A percentile compares a stretch with the other conserved stretches of the same genome.
phyloP scores from a whole-genome alignment of 2,888 invertebrate genomes.

The Anthophora plumipes region DNA sequence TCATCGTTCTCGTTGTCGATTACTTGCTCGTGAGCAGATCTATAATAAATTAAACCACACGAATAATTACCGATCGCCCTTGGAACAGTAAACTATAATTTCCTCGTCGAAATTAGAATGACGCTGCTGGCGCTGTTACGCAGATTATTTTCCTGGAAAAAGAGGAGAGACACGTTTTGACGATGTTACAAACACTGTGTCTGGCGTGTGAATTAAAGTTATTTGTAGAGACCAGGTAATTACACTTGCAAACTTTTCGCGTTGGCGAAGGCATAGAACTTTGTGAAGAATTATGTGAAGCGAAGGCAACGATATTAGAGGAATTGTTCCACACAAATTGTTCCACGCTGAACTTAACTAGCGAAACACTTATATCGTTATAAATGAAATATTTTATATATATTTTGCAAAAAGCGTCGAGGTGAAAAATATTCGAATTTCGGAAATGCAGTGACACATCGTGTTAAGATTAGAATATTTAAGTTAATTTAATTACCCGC shows the following conservation, averaged over 20 bases:
- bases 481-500: conserved; percentile 34
- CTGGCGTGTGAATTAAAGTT: neutral
- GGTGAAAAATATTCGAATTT: too few species aligned
- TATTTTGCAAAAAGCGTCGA: too few species aligned
- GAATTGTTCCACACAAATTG: neutral
- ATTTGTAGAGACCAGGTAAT: neutral
- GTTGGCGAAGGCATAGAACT: neutral
- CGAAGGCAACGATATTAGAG: neutral
- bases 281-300: neutral
- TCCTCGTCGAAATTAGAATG: neutral
- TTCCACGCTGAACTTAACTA: neutral
- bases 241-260: neutral
- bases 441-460: too few species aligned
- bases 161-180: neutral
- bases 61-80: neutral
- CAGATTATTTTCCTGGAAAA: neutral
- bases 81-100: too few species aligned
- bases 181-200: neutral
- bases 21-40: conserved; percentile 49
- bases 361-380: neutral
- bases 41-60: conserved; percentile 18
- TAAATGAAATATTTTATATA: too few species aligned
- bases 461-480: too few species aligned
- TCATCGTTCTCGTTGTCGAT: conserved; percentile 50
- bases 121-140: neutral